phyloP scores from a whole-genome alignment of 1,140 invertebrate species.

The Tachypleus tridentatus region DNA sequence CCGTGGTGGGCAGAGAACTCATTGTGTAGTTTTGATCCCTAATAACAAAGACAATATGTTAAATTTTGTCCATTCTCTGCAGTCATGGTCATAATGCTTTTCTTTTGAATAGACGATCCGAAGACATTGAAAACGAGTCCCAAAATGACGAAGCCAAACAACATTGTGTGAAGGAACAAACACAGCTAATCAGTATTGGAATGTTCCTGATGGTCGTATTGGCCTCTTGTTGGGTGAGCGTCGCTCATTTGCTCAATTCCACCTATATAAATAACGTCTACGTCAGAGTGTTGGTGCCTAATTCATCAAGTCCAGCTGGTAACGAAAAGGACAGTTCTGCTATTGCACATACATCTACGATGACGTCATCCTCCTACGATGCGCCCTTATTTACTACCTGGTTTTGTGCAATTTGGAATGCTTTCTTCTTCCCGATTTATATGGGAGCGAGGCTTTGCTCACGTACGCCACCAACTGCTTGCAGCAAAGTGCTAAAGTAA shows the following conservation, averaged over 20 bases:
- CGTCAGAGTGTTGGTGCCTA: neutral
- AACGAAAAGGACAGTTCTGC: neutral
- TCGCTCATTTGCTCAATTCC: conserved; percentile 76
- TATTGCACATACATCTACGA: neutral
- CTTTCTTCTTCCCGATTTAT: conserved; percentile 82
- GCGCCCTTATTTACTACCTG: conserved; percentile 91
- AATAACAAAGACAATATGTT: no score
- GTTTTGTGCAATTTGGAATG: conserved; percentile 83
- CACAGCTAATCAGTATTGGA: conserved; percentile 33
- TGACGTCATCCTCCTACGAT: conserved; percentile 44
- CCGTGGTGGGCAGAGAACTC: no score
- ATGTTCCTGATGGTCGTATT: conserved; percentile 69
- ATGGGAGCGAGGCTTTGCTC: conserved; percentile 49
- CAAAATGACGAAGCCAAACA: no score
- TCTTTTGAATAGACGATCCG: no score
- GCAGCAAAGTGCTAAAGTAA: conserved; percentile 19
- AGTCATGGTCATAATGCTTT: no score
- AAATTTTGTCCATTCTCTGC: no score
- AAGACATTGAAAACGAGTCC: no score
- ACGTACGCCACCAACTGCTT: conserved; percentile 15
- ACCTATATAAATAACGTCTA: conserved; percentile 46
- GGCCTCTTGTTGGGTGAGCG: conserved; percentile 78
- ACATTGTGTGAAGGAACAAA: no score
- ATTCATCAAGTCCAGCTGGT: conserved; percentile 28
- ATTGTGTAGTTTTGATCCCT: no score